Base-by-base conservation (phyloP, 1,140 invertebrate genomes). In the Eupristina koningsbergeri region DNA sequence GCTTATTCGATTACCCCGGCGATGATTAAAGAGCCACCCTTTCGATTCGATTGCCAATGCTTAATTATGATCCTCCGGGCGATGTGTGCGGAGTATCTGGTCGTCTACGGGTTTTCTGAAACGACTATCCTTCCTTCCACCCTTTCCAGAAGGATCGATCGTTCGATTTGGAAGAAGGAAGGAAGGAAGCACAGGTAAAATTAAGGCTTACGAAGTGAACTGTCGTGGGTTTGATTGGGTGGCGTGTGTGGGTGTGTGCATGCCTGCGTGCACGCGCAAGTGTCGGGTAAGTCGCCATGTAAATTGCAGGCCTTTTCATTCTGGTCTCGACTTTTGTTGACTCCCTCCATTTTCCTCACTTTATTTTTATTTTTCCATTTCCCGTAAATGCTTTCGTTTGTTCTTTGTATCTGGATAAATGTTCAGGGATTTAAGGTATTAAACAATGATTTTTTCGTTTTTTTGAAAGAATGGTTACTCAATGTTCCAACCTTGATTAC, bases 1-100 rank as follows among this genome's bases (percentile, higher is more conserved):
- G 15, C 78, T 53, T 45, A 53, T 39, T 80, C 64, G 53, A 79
- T 79, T 79, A 80, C 29, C 53, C 31, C 45, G 63, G 63, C 64
- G 45, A 58, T 61, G 67, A 81, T 73, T 81, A 81, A 75, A 75
- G 71, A 73, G 47, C 29, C 45, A 22, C 45, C 5, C 0, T 11
- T 17, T 11, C 9, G 31, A 17, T 17, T 17, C 8, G 17, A 15
- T 17, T 7, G 8, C 79, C 17, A 3, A 7, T n/a, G 0, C 39
- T 69, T 69, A 80, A 53, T 69, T 53, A 69, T 64, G 64, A 69
- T 41, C 11, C 41, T 31, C 63, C 13, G 73, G 0, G 26, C n/a
- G 41, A 58, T 5, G 5, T 11, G 41, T 45, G 6, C 41, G 6
- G 6, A 5, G 6, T 45, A 5, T 45, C 5, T 11, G 41, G 53